A percentile compares a stretch with the other conserved stretches of the same genome.
Conservation (phyloP, 2,113 vertebrate genomes). For the Melanocharis versteri region DNA sequence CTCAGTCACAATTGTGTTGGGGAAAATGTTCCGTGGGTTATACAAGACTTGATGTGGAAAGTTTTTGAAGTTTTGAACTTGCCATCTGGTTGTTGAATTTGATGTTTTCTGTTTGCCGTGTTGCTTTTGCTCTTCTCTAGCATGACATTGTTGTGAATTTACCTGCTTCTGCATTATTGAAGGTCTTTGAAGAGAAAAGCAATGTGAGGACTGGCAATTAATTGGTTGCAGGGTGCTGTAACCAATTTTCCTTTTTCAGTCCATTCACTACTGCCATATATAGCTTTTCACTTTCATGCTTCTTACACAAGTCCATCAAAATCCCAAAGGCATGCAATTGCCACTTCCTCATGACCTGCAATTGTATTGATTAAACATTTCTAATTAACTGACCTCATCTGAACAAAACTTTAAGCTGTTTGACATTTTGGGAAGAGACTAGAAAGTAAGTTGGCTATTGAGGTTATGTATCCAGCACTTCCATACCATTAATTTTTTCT, state of each 20-base stretch:
- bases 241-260: neutral
- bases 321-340: neutral
- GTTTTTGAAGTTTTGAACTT: neutral
- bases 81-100: neutral
- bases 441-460: neutral
- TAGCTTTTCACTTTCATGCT: neutral
- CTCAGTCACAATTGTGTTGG: neutral
- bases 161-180: neutral
- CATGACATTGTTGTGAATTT: neutral
- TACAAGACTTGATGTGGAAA: neutral
- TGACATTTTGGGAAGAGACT: neutral
- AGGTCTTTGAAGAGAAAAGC: neutral
- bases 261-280: neutral
- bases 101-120: neutral
- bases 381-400: neutral
- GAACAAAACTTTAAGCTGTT: neutral
- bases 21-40: neutral
- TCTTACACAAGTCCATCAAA: neutral
- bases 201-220: neutral
- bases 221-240: neutral
- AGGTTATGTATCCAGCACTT: neutral
- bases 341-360: neutral
- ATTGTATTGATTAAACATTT: neutral
- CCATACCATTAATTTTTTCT: neutral
- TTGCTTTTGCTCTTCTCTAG: neutral